Conservation (phyloP, 1,140 invertebrate genomes). For the Bombyx mandarina region DNA sequence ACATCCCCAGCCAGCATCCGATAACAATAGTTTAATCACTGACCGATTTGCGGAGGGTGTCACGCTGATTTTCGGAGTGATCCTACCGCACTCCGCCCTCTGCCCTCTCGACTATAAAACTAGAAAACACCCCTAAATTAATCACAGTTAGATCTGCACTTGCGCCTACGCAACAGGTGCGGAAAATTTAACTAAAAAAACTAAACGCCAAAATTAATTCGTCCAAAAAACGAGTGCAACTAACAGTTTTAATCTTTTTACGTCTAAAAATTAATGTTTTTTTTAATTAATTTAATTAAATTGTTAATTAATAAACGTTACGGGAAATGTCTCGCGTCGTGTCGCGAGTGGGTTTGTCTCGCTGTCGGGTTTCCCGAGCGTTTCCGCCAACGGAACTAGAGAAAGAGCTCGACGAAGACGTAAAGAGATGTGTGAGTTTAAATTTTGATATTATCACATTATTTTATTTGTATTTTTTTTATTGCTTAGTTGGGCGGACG, state of each 20-base stretch:
- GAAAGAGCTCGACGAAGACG: slow-evolving; percentile 2
- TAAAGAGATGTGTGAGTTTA: slow-evolving; percentile 5
- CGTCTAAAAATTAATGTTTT: too few relatives aligned
- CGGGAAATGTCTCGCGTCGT: neutral
- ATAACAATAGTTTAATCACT: slow-evolving; percentile 30
- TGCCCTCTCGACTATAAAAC: slow-evolving; percentile 9
- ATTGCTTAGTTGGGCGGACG: too few relatives aligned
- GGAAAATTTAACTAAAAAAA: neutral
- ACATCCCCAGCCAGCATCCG: slow-evolving; percentile 6
- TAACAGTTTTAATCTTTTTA: too few relatives aligned
- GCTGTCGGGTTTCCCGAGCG: slow-evolving; percentile 6
- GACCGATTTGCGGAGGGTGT: slow-evolving; percentile 32
- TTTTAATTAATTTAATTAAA: too few relatives aligned
- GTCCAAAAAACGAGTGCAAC: too few relatives aligned
- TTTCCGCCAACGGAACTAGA: slow-evolving; percentile 8
- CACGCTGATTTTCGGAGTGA: slow-evolving; percentile 17
- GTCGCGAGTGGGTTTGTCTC: slow-evolving; percentile 11
- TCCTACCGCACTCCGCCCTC: slow-evolving; percentile 19
- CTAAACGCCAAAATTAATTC: too few relatives aligned
- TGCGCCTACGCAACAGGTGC: slow-evolving; percentile 10
- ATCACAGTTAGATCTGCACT: slow-evolving; percentile 9
- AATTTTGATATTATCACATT: neutral
- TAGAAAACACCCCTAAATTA: neutral
- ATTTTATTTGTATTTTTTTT: too few relatives aligned
- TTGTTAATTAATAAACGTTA: too few relatives aligned